Percentiles rank a stretch among this genome's conserved stretches.
Evolutionary conservation across 2,113 vertebrate species (phyloP).

Genomic region (Mirounga angustirostris): DNA sequence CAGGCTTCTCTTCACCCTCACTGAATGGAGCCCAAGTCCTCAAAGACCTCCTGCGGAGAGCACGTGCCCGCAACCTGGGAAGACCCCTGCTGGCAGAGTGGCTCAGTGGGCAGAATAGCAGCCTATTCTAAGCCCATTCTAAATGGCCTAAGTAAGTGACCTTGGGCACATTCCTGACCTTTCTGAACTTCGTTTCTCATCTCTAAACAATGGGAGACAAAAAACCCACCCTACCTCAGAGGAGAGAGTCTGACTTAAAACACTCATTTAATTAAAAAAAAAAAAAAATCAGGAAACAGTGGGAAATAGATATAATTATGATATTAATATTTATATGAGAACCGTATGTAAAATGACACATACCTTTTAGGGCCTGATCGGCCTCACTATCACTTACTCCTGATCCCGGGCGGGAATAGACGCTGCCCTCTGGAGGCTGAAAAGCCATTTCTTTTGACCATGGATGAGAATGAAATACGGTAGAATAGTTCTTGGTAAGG

Average conservation of each 20-base stretch:
- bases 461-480: not conserved
- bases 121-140: not conserved
- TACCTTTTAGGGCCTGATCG: slow-evolving; percentile 45
- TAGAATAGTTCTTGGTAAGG: not conserved
- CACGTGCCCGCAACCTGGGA: fast-evolving
- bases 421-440: not conserved
- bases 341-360: not conserved
- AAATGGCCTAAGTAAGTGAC: not conserved
- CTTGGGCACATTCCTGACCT: not conserved
- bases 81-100: not conserved
- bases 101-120: too few relatives aligned
- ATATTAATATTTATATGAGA: not conserved
- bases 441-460: slow-evolving; percentile 49
- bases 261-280: not conserved
- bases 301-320: not conserved
- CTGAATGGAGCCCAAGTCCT: not conserved
- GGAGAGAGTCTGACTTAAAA: not conserved
- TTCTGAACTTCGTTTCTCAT: not conserved
- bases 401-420: not conserved
- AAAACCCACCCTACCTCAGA: not conserved
- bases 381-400: not conserved
- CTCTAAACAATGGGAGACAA: not conserved
- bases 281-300: not conserved
- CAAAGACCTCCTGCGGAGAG: not conserved
- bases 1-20: not conserved